Evolutionary conservation across 2,113 vertebrate genomes (phyloP).

Genomic region (Tamias sibiricus): DNA sequence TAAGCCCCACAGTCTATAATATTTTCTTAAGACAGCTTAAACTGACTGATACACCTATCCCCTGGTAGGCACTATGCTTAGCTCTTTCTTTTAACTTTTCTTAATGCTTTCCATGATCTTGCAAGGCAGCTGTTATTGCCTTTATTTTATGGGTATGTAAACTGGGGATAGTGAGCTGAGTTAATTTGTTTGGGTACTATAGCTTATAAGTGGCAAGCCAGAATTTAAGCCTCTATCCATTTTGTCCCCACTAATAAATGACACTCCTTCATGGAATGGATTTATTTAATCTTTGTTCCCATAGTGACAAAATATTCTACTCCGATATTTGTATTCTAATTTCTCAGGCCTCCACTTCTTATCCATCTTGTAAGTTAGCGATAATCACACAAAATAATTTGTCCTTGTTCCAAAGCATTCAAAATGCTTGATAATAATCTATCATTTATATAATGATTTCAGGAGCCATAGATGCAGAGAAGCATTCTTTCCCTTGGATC

Average conservation of each 20-base stretch:
- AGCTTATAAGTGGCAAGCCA: neutral
- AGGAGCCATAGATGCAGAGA: neutral
- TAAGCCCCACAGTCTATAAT: neutral
- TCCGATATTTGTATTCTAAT: constrained; percentile 3
- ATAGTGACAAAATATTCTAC: neutral
- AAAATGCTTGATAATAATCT: neutral
- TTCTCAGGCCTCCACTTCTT: neutral
- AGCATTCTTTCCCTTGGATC: neutral
- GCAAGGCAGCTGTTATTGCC: neutral
- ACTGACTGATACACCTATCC: neutral
- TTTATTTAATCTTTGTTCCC: neutral
- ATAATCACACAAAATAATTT: constrained; percentile 57
- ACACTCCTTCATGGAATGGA: neutral
- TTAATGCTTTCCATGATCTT: neutral
- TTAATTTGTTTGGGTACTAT: neutral
- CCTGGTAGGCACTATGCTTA: neutral
- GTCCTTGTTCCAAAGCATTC: neutral
- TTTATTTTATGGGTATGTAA: neutral
- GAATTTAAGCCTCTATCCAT: neutral
- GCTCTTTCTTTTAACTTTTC: neutral
- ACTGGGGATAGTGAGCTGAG: neutral
- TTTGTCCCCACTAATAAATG: neutral
- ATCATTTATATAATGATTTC: neutral
- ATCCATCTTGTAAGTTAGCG: neutral
- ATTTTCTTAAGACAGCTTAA: neutral